A percentile compares a stretch with the other conserved stretches of the same genome.
Evolutionary conservation across 1,140 invertebrate species (phyloP).

Genomic region (Batillaria attramentaria): DNA sequence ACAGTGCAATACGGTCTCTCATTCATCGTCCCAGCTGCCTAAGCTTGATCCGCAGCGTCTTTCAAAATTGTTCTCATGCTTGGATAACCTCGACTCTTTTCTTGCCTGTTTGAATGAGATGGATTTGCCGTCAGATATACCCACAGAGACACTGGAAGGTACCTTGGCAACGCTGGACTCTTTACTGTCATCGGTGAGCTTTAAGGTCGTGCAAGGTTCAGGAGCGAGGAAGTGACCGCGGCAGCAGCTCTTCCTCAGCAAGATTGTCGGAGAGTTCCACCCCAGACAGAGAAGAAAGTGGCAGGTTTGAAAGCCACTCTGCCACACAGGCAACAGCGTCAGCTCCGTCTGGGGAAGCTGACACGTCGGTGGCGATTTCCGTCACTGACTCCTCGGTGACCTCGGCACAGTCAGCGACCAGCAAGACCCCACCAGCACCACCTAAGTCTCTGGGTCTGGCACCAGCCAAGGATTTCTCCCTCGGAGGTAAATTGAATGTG

Average conservation of each 20-base stretch:
- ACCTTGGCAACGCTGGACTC: slow-evolving; percentile 12
- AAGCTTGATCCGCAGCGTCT: not conserved
- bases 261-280: not conserved
- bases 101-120: slow-evolving; percentile 35
- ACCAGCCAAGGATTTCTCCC: slow-evolving; percentile 10
- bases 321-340: not conserved
- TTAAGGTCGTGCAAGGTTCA: not conserved
- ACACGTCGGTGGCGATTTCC: not conserved
- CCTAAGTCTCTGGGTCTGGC: slow-evolving; percentile 15
- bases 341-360: not conserved
- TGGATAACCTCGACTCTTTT: slow-evolving; percentile 39
- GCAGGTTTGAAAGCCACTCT: no score
- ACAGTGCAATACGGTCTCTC: slow-evolving; percentile 17
- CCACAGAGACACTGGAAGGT: slow-evolving; percentile 1
- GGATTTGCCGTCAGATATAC: not conserved
- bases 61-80: slow-evolving; percentile 33
- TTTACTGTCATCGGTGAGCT: not conserved
- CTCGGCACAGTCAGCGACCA: not conserved
- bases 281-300: slow-evolving; percentile 1
- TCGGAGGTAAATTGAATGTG: slow-evolving; percentile 24
- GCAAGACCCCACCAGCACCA: not conserved
- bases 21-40: not conserved
- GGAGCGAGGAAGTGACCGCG: slow-evolving; percentile 6
- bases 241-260: not conserved
- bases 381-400: not conserved